Conservation (phyloP, 2,113 vertebrate genomes). For the Datnioides undecimradiatus region DNA sequence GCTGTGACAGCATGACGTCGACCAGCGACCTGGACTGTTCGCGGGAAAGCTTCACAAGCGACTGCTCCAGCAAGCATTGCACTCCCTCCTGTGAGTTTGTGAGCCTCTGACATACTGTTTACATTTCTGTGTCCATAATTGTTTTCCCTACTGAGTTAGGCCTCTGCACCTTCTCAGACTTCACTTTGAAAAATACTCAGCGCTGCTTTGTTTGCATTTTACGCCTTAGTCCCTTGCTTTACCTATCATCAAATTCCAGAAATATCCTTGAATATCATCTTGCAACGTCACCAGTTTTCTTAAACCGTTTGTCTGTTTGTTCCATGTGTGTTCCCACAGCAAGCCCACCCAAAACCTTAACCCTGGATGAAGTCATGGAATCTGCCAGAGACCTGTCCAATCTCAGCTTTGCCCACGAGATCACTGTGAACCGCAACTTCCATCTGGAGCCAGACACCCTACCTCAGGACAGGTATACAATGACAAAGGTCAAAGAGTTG, state of each 20-base stretch:
- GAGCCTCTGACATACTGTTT: neutral
- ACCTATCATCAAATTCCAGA: neutral
- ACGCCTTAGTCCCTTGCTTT: neutral
- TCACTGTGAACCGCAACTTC: slow-evolving; percentile 89
- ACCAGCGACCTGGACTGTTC: slow-evolving; percentile 89
- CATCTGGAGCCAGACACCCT: slow-evolving; percentile 83
- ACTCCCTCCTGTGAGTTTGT: slow-evolving; percentile 90
- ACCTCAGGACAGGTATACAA: slow-evolving; percentile 88
- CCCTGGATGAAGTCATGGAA: slow-evolving; percentile 92
- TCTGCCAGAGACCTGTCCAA: slow-evolving; percentile 88
- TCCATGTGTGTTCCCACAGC: slow-evolving; percentile 73
- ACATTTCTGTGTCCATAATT: neutral
- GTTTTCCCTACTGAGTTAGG: neutral
- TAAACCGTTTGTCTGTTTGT: neutral
- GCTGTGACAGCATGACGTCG: slow-evolving; percentile 87
- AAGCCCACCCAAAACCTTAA: slow-evolving; percentile 90
- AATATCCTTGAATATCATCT: neutral
- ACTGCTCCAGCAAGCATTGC: slow-evolving; percentile 92
- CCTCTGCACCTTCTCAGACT: neutral
- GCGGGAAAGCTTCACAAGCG: slow-evolving; percentile 91
- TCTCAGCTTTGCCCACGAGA: slow-evolving; percentile 92
- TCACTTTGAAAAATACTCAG: neutral
- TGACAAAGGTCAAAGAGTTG: neutral
- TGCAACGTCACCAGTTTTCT: neutral
- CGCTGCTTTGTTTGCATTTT: neutral